A percentile compares a stretch with the other conserved stretches of the same genome.
phyloP scores from a whole-genome alignment of 2,888 invertebrate genomes.

The Chaetoderma sp. region DNA sequence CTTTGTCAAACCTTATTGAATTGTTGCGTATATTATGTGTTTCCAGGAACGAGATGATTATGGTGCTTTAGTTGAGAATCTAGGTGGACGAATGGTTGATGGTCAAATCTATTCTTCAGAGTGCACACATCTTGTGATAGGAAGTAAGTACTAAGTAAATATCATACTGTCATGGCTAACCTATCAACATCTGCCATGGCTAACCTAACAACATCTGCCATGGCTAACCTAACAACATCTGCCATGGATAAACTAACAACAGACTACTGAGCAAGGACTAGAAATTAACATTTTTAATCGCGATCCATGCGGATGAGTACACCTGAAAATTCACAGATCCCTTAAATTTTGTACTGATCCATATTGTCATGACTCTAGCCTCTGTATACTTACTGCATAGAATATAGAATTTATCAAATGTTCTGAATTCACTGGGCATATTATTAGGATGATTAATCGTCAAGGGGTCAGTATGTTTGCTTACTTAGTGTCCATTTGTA shows the following conservation, averaged over 20 bases:
- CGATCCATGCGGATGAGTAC: no score
- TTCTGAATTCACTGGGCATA: background rate
- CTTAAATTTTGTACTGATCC: no score
- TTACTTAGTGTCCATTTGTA: no score
- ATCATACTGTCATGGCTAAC: background rate
- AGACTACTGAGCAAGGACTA: no score
- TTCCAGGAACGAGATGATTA: slow-evolving; percentile 69
- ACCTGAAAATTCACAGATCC: no score
- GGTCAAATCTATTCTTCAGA: slow-evolving; percentile 74
- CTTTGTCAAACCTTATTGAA: no score
- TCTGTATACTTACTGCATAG: background rate
- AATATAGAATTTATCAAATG: background rate
- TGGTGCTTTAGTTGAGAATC: slow-evolving; percentile 73
- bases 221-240: background rate
- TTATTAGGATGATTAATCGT: background rate
- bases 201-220: background rate
- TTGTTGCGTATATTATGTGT: no score
- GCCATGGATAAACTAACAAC: no score
- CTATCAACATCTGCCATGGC: background rate
- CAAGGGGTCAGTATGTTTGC: no score
- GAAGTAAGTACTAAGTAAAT: no score
- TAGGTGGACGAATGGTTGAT: slow-evolving; percentile 78
- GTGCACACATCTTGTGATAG: slow-evolving; percentile 83
- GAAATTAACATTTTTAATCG: no score
- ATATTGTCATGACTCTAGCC: no score